Conservation (phyloP, 1,140 invertebrate genomes). For the Pteromalus puparum region DNA sequence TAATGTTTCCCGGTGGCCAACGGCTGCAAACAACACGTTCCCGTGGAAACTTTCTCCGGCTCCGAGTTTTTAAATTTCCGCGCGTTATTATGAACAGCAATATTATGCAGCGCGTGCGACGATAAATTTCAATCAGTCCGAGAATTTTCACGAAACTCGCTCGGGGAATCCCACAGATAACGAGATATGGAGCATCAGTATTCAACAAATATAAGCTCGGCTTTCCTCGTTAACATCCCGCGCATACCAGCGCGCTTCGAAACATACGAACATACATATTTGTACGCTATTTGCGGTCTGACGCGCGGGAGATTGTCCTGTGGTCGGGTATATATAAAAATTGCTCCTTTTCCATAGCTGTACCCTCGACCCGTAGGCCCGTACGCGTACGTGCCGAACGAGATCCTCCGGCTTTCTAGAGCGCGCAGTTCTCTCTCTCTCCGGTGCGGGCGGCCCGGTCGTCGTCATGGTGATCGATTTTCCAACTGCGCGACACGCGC, state of each 20-base stretch:
- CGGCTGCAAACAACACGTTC: neutral
- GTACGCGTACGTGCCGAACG: neutral
- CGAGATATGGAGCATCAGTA: neutral
- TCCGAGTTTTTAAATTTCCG: neutral
- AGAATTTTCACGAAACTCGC: too few species aligned
- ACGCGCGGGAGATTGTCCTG: too few species aligned
- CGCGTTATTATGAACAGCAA: neutral
- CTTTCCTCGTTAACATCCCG: neutral
- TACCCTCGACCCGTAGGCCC: too few species aligned
- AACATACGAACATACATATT: too few species aligned
- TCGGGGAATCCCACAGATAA: too few species aligned
- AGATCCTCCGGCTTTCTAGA: neutral
- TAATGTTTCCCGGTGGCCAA: neutral
- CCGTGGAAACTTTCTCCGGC: neutral
- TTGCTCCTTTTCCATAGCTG: neutral
- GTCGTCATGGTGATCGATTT: conserved; percentile 16
- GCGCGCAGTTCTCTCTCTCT: neutral
- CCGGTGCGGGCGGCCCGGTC: neutral
- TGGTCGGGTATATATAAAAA: neutral
- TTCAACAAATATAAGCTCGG: neutral
- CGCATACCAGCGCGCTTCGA: too few species aligned
- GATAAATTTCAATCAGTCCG: neutral
- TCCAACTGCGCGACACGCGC: conserved; percentile 1
- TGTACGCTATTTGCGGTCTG: too few species aligned
- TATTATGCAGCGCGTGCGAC: neutral